Percentiles rank a stretch among this genome's conserved stretches.
These are phyloP conservation scores for Micromys minutus DNA, from an alignment of 2,113 vertebrate species.

Conservation along the genomic window DNA sequence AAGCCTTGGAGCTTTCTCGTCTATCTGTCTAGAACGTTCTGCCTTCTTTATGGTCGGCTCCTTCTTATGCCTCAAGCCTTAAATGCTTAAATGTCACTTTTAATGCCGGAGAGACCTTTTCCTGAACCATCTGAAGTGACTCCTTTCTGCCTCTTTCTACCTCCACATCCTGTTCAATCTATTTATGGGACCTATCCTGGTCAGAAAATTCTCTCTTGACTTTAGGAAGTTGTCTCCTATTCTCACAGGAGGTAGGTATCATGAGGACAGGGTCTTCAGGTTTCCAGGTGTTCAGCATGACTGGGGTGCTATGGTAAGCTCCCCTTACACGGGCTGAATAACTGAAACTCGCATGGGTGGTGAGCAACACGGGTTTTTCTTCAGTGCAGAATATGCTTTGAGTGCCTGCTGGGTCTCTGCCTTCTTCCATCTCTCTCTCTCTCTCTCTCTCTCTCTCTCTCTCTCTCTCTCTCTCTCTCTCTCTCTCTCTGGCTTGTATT, in stretches of 20 bases:
- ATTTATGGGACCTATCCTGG: background rate
- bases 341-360: background rate
- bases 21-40: background rate
- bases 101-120: slow-evolving; percentile 67
- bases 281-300: background rate
- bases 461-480: too few species aligned
- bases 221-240: background rate
- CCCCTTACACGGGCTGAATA: too few species aligned
- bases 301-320: background rate
- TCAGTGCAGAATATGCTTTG: too few species aligned
- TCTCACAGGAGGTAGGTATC: background rate
- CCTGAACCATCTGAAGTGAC: slow-evolving; percentile 11
- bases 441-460: too few species aligned
- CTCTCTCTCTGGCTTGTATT: background rate
- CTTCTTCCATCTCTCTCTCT: too few species aligned
- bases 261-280: background rate
- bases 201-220: background rate
- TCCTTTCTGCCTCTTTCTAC: background rate
- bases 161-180: background rate
- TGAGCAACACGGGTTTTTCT: background rate
- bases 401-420: too few species aligned
- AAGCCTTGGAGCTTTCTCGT: background rate
- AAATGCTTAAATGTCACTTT: slow-evolving; percentile 61
- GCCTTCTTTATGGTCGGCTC: background rate
- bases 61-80: slow-evolving; percentile 49